Conservation (phyloP, 2,797 vertebrate genomes). For the Uromys caudimaculatus region DNA sequence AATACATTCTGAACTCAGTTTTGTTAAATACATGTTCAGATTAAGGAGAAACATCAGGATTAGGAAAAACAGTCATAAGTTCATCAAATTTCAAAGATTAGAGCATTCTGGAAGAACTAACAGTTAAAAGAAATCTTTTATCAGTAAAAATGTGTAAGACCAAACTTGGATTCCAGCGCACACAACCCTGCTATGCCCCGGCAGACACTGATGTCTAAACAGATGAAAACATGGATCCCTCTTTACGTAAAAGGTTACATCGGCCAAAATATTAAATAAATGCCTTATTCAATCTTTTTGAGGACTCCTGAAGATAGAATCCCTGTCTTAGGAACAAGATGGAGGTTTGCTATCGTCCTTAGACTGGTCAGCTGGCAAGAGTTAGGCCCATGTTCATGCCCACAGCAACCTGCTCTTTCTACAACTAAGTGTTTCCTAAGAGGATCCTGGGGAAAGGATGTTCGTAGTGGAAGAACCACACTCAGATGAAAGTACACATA, state of each 20-base stretch:
- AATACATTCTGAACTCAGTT: not conserved
- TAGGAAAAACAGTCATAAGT: not conserved
- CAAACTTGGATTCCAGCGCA: not conserved
- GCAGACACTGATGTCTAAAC: not conserved
- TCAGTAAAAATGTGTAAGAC: not conserved
- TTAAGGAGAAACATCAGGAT: not conserved
- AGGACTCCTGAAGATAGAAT: not conserved
- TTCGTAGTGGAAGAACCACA: not conserved
- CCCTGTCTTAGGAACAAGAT: not conserved
- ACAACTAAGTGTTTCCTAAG: not conserved
- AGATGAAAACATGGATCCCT: not conserved
- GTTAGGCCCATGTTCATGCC: not conserved
- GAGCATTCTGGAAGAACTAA: conserved; percentile 21
- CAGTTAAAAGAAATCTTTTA: not conserved
- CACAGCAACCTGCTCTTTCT: not conserved
- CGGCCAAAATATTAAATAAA: not conserved
- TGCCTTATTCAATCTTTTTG: not conserved
- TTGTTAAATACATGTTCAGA: not conserved
- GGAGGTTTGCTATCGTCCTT: not conserved
- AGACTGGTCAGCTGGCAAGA: not conserved
- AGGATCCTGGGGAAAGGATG: not conserved
- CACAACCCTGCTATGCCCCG: not conserved
- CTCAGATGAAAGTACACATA: not conserved
- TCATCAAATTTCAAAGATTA: conserved; percentile 22
- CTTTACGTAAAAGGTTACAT: not conserved